phyloP scores from a whole-genome alignment of 2,113 vertebrate species.

The Anolis sagrei region DNA sequence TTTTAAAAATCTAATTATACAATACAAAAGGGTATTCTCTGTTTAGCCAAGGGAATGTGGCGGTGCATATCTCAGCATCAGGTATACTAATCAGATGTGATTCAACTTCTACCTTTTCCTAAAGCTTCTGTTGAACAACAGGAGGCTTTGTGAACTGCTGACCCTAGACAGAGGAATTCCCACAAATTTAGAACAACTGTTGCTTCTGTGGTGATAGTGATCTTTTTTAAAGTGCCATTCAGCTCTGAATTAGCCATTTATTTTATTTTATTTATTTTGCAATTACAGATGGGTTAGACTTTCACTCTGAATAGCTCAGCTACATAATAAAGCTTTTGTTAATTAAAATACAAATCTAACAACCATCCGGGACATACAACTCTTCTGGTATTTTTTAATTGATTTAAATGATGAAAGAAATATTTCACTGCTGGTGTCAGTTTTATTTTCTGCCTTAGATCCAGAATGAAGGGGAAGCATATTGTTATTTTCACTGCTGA shows the following conservation, averaged over 20 bases:
- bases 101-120: constrained; percentile 24
- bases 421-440: background rate
- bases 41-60: background rate
- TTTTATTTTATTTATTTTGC: constrained; percentile 2
- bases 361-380: background rate
- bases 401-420: background rate
- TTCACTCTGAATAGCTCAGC: background rate
- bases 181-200: background rate
- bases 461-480: background rate
- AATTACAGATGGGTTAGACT: background rate
- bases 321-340: constrained; percentile 22
- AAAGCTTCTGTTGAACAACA: background rate
- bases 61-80: background rate
- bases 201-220: constrained; percentile 13
- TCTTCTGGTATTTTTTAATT: background rate
- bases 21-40: background rate
- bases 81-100: background rate
- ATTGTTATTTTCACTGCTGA: background rate
- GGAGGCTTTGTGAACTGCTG: constrained; percentile 2
- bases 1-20: background rate
- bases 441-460: background rate
- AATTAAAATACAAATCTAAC: background rate
- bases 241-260: constrained; percentile 14
- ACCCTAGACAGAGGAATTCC: constrained; percentile 26
- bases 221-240: background rate